Conservation (phyloP, 1,140 invertebrate genomes). For the Cydia fagiglandana region DNA sequence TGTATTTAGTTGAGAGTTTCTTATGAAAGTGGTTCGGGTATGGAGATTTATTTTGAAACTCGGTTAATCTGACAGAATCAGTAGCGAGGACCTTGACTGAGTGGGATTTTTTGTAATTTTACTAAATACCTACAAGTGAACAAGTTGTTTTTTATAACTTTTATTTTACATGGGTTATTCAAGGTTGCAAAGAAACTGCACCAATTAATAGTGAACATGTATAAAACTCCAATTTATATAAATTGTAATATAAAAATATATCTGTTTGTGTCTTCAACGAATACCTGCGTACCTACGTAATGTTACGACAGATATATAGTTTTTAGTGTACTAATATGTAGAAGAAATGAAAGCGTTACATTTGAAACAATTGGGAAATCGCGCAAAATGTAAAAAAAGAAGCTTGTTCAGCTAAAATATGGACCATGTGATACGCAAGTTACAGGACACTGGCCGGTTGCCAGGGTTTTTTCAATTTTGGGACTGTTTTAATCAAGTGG, state of each 20-base stretch:
- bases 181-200: too few relatives aligned
- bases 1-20: conserved; percentile 37
- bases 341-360: not conserved
- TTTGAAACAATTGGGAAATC: not conserved
- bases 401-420: conserved; percentile 22
- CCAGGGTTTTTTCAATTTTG: conserved; percentile 31
- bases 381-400: conserved; percentile 12
- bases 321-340: not conserved
- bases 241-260: too few relatives aligned
- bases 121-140: too few relatives aligned
- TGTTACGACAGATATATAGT: too few relatives aligned
- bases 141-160: too few relatives aligned
- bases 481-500: conserved; percentile 26
- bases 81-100: not conserved
- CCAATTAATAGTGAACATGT: too few relatives aligned
- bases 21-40: not conserved
- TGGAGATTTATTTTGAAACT: conserved; percentile 22
- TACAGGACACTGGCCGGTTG: conserved; percentile 29
- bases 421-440: conserved; percentile 25
- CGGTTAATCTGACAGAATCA: not conserved
- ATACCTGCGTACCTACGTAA: too few relatives aligned
- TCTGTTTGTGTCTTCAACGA: too few relatives aligned
- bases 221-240: too few relatives aligned
- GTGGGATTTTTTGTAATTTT: too few relatives aligned
- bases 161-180: too few relatives aligned